phyloP scores from a whole-genome alignment of 2,797 vertebrate genomes.

The Sebastes itinus region DNA sequence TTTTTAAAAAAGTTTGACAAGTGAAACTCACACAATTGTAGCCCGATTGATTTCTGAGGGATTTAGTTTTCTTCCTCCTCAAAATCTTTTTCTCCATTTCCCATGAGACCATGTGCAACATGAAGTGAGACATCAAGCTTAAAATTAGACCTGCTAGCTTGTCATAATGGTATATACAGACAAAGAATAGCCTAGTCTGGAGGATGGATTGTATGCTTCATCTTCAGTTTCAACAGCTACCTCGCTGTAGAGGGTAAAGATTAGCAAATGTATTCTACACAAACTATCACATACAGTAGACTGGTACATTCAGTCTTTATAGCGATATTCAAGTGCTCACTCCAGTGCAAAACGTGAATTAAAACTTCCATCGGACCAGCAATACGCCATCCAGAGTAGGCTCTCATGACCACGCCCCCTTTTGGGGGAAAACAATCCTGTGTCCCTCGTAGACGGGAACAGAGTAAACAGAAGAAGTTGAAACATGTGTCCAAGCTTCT shows the following conservation, averaged over 20 bases:
- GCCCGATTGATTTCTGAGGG: not conserved
- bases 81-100: constrained; percentile 11
- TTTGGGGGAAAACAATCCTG: too few relatives aligned
- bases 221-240: not conserved
- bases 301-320: not conserved
- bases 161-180: not conserved
- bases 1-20: not conserved
- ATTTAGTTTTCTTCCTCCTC: not conserved
- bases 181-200: not conserved
- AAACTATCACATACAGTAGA: not conserved
- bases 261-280: not conserved
- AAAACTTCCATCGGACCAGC: not conserved
- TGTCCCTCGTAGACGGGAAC: too few relatives aligned
- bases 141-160: not conserved
- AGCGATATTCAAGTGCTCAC: not conserved
- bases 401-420: too few relatives aligned
- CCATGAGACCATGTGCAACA: not conserved
- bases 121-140: constrained; percentile 11
- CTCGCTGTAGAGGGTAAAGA: not conserved
- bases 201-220: not conserved
- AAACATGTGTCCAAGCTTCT: too few relatives aligned
- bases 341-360: not conserved
- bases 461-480: too few relatives aligned
- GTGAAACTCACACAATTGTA: not conserved
- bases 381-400: too few relatives aligned